These are phyloP conservation scores for Harpagifer antarcticus DNA, from an alignment of 2,797 vertebrate genomes.

Conservation along the genomic window DNA sequence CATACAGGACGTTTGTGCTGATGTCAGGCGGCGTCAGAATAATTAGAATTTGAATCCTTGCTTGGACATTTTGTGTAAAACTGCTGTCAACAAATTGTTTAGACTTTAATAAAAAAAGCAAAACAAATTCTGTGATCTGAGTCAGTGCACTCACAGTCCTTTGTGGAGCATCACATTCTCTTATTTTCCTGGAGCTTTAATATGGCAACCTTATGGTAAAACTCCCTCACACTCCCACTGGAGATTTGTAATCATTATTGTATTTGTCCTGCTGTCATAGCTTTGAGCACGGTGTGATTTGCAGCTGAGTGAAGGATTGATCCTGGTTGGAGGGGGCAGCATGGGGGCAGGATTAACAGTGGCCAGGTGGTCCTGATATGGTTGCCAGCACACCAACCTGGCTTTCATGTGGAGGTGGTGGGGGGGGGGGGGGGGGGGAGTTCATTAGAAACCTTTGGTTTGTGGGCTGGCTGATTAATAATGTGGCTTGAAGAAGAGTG, in stretches of 20 bases:
- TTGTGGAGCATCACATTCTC: background rate
- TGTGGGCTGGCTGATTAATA: constrained; percentile 1
- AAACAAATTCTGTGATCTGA: too few species aligned
- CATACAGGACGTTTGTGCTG: too few species aligned
- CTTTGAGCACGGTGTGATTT: constrained; percentile 39
- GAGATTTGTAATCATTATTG: too few species aligned
- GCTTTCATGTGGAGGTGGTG: constrained; percentile 27
- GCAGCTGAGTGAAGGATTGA: constrained; percentile 26
- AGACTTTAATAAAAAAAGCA: too few species aligned
- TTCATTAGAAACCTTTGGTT: constrained; percentile 32
- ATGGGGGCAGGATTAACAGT: constrained; percentile 49
- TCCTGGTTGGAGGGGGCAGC: constrained; percentile 42
- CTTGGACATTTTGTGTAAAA: too few species aligned
- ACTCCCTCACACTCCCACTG: background rate
- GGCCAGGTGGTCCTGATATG: constrained; percentile 50
- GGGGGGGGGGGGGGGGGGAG: background rate
- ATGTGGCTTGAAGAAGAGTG: background rate
- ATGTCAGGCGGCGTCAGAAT: too few species aligned
- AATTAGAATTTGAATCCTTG: too few species aligned
- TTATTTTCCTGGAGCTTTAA: background rate
- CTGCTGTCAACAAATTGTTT: too few species aligned
- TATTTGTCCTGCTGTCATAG: constrained; percentile 10
- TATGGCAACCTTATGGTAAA: background rate
- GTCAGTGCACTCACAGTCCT: background rate
- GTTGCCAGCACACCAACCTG: constrained; percentile 28